phyloP scores from a whole-genome alignment of 2,113 vertebrate genomes.

The Puntigrus tetrazona region DNA sequence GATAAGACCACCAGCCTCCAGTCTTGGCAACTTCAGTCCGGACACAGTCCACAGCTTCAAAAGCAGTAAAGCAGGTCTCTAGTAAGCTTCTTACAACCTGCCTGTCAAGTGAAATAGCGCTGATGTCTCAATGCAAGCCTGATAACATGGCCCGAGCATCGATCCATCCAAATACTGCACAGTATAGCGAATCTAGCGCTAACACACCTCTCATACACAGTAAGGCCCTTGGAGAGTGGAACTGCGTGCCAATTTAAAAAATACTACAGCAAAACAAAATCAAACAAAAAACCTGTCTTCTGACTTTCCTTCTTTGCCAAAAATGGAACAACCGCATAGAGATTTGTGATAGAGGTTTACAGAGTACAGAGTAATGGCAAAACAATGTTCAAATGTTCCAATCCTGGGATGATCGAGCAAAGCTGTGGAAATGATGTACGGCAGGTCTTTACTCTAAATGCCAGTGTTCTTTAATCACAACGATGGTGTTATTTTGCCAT shows the following conservation, averaged over 20 bases:
- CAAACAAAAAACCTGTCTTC: neutral
- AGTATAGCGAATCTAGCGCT: neutral
- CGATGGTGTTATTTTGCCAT: neutral
- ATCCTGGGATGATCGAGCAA: neutral
- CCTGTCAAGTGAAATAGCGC: slow-evolving; percentile 50
- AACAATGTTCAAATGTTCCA: neutral
- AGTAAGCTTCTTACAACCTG: slow-evolving; percentile 58
- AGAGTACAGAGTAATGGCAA: neutral
- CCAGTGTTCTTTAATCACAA: slow-evolving; percentile 13
- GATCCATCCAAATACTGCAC: slow-evolving; percentile 38
- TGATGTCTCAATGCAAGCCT: slow-evolving; percentile 57
- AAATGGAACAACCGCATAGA: neutral
- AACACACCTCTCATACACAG: neutral
- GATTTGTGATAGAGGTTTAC: neutral
- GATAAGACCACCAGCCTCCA: slow-evolving; percentile 19
- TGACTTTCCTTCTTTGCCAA: neutral
- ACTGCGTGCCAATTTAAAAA: slow-evolving; percentile 2
- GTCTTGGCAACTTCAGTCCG: slow-evolving; percentile 36
- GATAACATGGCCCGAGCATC: slow-evolving; percentile 40
- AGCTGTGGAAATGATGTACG: neutral
- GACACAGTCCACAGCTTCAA: slow-evolving; percentile 26
- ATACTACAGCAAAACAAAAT: neutral
- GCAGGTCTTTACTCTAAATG: neutral
- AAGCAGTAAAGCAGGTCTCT: slow-evolving; percentile 41
- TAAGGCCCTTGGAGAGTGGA: neutral